Evolutionary conservation across 1,140 invertebrate species (phyloP), one percentile per base, ranked within the genome.

Genomic region (Microplitis demolitor): DNA sequence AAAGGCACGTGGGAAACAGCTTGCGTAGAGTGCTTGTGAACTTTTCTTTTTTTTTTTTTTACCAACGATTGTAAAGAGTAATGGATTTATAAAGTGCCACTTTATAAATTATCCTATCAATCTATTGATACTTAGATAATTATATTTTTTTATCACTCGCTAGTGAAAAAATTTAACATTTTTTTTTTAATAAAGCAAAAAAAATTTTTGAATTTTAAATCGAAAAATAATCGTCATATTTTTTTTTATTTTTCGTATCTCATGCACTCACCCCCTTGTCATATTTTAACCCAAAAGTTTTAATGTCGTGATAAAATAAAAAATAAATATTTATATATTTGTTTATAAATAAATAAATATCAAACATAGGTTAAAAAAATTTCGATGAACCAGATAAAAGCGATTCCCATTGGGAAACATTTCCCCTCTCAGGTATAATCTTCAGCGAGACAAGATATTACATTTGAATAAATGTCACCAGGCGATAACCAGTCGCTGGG

Each of bases 21-120:
- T 87, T 87, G 86, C 73, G 78, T 79, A 75, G 82, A 85, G 83
- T 84, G 81, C 79, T 76, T 84, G 80, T 83, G 80, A 87, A 86
- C 79, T 86, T 87, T 86, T 84, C 84, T 79, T 11, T 33, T 13
- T 66, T 71, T 71, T 63, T 63, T 33, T 13, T 66, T 71, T 71
- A 56, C 56, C n/a, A 64, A 45, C 14, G 33, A 37, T 34, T n/a
- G 51, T 58, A 39, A 34, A 9, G 50, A 51, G 14, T 33, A 62
- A 66, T 34, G 34, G 61, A 60, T 35, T 58, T 31, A 66, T 31
- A 67, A 53, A 67, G 24, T 3, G 34, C 66, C 34, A n/a, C 45
- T 66, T 24, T 45, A 66, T 45, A 66, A 66, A 66, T 63, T 34
- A 63, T 39, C 34, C 3, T 31, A 31, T 34, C 9, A 58, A 31